Percentiles rank a stretch among this genome's conserved stretches.
Evolutionary conservation across 2,797 vertebrate genomes (phyloP).

Genomic region (Eulemur rubriventer): DNA sequence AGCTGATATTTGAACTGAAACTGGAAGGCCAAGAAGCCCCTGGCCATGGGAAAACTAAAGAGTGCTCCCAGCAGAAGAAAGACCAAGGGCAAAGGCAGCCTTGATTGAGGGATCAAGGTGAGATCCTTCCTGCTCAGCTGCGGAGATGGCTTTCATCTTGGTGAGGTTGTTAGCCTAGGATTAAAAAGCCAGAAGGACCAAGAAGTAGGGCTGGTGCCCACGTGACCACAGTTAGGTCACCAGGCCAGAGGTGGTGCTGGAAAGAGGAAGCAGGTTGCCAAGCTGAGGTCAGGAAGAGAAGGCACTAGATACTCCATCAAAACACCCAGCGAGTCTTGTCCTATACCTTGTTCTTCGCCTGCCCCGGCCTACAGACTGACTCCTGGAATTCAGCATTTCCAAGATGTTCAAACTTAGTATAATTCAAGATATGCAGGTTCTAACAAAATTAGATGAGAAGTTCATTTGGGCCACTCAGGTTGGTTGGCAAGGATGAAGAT

Average conservation of each 20-base stretch:
- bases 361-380: neutral
- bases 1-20: neutral
- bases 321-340: neutral
- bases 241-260: neutral
- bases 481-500: neutral
- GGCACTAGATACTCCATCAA: neutral
- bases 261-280: neutral
- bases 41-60: neutral
- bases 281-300: neutral
- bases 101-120: neutral
- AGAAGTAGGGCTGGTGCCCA: neutral
- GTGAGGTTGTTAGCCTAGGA: neutral
- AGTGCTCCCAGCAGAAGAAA: neutral
- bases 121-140: neutral
- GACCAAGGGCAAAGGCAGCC: neutral
- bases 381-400: neutral
- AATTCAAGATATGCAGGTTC: neutral
- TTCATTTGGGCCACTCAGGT: neutral
- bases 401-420: neutral
- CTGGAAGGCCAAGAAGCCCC: neutral
- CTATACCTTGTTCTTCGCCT: neutral
- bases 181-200: neutral
- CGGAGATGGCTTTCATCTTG: neutral
- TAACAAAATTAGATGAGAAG: neutral
- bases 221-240: neutral